Base-by-base conservation (phyloP, 2,113 vertebrate species). In the rat (Rattus norvegicus) region DNA sequence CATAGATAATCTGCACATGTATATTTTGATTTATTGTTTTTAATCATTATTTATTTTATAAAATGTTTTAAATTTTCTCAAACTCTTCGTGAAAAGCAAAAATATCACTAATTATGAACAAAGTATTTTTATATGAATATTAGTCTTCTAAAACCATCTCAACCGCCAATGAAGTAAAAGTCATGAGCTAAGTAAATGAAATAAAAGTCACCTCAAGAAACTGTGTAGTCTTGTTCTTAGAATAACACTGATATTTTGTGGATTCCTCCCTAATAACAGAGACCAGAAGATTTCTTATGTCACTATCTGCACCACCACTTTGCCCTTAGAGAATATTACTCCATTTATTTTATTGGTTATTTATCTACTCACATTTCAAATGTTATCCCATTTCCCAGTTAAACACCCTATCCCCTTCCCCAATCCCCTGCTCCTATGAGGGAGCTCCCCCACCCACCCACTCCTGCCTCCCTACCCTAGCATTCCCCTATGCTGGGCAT, bases 91-190 rank as follows among this genome's bases (percentile, higher is more conserved):
- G 65, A 75, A 90, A 89, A 80, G 19, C 75, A 26, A 54, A 13
- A 11, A 10, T 63, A 26, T 39, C 86, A 81, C 22, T 89, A 93
- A 94, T 90, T 95, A 93, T 49, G 87, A 94, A 93, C 22, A 93
- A 90, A 84, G 43, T 91, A 87, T 83, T 95, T 84, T 87, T 90
- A 75, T 43, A 43, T 76, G 39, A 39, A 4, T 94, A 43, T 56
- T 47, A 47, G 33, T 94, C 59, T 65, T 67, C 63, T 94, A 79
- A 93, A 93, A 70, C 24, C 20, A 72, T 80, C 22, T 67, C 73
- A 94, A 76, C 19, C 75, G 80, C 33, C 22, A 84, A 30, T 84
- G 80, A 96, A 94, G 28, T 72, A 19, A 94, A 91, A 96, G 36
- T 19, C 73, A 89, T 84, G 12, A 95, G 90, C 87, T 83, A 92